These are phyloP conservation scores for Papilio machaon DNA, from an alignment of 1,140 invertebrate genomes.

Conservation along the genomic window DNA sequence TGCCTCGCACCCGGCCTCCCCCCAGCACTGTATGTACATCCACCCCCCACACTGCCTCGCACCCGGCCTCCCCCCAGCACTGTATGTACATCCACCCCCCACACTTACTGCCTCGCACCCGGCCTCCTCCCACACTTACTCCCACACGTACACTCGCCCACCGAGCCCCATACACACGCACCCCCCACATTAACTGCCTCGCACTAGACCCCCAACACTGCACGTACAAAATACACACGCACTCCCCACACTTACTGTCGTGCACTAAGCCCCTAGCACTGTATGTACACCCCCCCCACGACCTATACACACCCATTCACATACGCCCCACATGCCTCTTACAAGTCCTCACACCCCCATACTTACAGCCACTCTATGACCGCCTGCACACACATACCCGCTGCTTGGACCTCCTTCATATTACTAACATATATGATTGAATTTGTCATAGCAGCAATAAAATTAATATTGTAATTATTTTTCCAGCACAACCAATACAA, in stretches of 20 bases:
- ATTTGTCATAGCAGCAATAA: not conserved
- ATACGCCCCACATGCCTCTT: too few relatives aligned
- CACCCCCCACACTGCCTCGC: conserved; percentile 44
- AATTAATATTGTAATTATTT: not conserved
- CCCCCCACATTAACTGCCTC: not conserved
- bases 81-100: conserved; percentile 47
- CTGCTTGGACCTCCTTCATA: too few relatives aligned
- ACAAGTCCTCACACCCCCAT: too few relatives aligned
- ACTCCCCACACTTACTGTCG: too few relatives aligned
- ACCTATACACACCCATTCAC: too few relatives aligned
- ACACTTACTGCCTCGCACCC: not conserved
- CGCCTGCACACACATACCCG: too few relatives aligned
- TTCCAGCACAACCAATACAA: conserved; percentile 76
- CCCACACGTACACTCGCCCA: not conserved
- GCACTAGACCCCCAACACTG: not conserved
- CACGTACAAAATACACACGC: too few relatives aligned
- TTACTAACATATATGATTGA: too few relatives aligned
- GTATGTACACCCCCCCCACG: too few relatives aligned
- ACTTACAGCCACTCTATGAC: too few relatives aligned
- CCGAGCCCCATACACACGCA: conserved; percentile 10
- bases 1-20: not conserved
- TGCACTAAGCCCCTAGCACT: too few relatives aligned
- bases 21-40: not conserved
- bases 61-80: conserved; percentile 52
- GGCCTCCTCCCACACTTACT: not conserved